Base-by-base conservation (phyloP, 1,140 invertebrate genomes). In the Ostrea edulis region DNA sequence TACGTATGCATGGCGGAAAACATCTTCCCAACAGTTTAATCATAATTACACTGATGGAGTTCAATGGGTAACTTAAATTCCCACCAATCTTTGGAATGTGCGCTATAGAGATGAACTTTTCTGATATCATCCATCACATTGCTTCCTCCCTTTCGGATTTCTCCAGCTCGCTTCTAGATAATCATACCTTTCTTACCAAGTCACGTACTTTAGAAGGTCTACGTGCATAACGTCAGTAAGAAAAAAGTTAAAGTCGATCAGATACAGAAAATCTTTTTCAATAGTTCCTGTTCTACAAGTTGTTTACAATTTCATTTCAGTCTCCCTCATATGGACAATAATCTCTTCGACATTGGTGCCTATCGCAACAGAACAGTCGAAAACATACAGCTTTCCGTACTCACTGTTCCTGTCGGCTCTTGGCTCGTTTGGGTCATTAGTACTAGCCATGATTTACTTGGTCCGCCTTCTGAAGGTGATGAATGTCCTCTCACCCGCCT, bases 231-330 rank as follows among this genome's bases (percentile, higher is more conserved):
- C 12, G 12, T 35, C 68, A 77, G 68, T 77, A 35, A 77, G 12
- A 77, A 29, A 12, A 2, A 17, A 35, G 35, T 9, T 25, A 14
- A 0, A 62, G 5, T 14, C 25, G 11, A 77, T n/a, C n/a, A n/a
- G n/a, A n/a, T n/a, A 44, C 35, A 44, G 35, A 44, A 44, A 44
- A 44, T 44, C 35, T 5, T 44, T 44, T 44, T 5, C 5, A 5
- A 44, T 44, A 44, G 35, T 44, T 44, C 35, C 35, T 44, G 35
- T 44, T 44, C 35, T 44, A 5, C 5, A 44, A 2, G 35, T 44
- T 44, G 25, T 77, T 25, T 77, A 11, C 68, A 29, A 35, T 77
- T 77, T 77, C 12, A 77, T 77, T 77, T 77, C 68, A 77, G 68
- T 25, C 11, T 77, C 68, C 22, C 68, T 77, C 0, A 35, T 77